Percentiles rank a stretch among this genome's conserved stretches.
These are phyloP conservation scores for Corydoras maculifer DNA, from an alignment of 2,113 vertebrate genomes.

Conservation along the genomic window DNA sequence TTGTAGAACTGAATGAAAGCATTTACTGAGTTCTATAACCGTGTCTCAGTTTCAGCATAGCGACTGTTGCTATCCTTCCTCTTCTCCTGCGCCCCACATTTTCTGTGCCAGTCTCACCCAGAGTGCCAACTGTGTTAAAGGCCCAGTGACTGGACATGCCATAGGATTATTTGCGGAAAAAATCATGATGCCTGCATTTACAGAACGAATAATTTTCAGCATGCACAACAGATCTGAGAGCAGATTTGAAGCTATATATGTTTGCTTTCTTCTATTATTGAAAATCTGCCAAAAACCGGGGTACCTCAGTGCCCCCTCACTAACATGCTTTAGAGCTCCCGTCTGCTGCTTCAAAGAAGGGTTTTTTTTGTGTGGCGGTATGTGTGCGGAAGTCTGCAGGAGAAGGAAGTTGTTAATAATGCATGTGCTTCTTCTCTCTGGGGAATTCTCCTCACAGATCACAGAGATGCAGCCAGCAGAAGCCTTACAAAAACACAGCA, in stretches of 20 bases:
- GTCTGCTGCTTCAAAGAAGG: conserved; percentile 43
- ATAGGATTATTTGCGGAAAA: conserved; percentile 50
- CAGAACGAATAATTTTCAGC: conserved; percentile 16
- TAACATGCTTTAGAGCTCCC: conserved; percentile 5
- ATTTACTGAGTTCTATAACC: not conserved
- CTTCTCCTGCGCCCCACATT: conserved; percentile 20
- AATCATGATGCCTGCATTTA: conserved; percentile 18
- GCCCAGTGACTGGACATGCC: conserved; percentile 47
- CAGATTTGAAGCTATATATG: conserved; percentile 24
- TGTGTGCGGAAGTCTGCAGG: conserved; percentile 50
- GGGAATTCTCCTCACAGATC: conserved; percentile 59
- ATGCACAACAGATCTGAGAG: not conserved
- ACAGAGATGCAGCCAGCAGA: conserved; percentile 47
- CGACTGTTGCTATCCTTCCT: conserved; percentile 28
- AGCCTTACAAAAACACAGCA: conserved; percentile 31
- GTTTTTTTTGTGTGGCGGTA: conserved; percentile 48
- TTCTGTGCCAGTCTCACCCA: conserved; percentile 48
- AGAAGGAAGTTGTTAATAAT: conserved; percentile 67
- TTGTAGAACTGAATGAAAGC: not conserved
- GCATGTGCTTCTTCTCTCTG: conserved; percentile 64
- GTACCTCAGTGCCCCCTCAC: not conserved
- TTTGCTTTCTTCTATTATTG: not conserved
- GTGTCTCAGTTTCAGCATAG: conserved; percentile 8
- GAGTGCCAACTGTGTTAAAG: conserved; percentile 56
- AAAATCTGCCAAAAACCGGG: conserved; percentile 2